These are phyloP conservation scores for Hirtodrosophila cameraria DNA, from an alignment of 2,888 invertebrate species.

Conservation along the genomic window DNA sequence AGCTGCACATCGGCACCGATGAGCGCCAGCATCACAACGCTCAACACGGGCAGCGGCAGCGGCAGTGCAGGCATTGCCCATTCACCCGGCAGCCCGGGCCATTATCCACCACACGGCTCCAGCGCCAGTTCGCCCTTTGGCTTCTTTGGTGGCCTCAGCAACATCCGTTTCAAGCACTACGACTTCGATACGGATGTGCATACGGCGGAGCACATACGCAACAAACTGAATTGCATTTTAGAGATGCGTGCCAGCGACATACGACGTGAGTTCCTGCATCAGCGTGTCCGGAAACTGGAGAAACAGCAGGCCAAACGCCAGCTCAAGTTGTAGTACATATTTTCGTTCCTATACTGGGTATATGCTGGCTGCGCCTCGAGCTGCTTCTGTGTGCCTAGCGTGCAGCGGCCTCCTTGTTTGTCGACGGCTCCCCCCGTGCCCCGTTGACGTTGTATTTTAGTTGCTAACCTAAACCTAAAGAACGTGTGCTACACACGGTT, in stretches of 20 bases:
- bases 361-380: slow-evolving; percentile 32
- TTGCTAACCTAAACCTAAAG: slow-evolving; percentile 78
- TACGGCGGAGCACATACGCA: slow-evolving; percentile 92
- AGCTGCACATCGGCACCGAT: slow-evolving; percentile 64
- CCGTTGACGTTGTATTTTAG: slow-evolving; percentile 67
- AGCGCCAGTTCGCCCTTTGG: slow-evolving; percentile 62
- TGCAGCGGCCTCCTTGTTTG: slow-evolving; percentile 37
- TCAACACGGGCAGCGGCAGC: slow-evolving; percentile 34
- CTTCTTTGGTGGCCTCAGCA: slow-evolving; percentile 38
- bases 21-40: slow-evolving; percentile 47
- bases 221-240: slow-evolving; percentile 94
- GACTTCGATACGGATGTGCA: slow-evolving; percentile 93
- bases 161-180: slow-evolving; percentile 90
- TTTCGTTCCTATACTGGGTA: slow-evolving; percentile 64
- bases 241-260: slow-evolving; percentile 92
- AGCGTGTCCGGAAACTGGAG: slow-evolving; percentile 86
- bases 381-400: slow-evolving; percentile 59
- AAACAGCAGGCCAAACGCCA: slow-evolving; percentile 78
- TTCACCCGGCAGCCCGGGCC: slow-evolving; percentile 81
- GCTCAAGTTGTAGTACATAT: slow-evolving; percentile 80
- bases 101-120: slow-evolving; percentile 68
- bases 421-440: slow-evolving; percentile 19
- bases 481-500: slow-evolving; percentile 67
- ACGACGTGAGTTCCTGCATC: slow-evolving; percentile 91
- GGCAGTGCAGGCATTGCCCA: slow-evolving; percentile 14